Evolutionary conservation across 2,888 invertebrate genomes (phyloP), one percentile per base, ranked within the genome.

Genomic region (Zygaena filipendulae): DNA sequence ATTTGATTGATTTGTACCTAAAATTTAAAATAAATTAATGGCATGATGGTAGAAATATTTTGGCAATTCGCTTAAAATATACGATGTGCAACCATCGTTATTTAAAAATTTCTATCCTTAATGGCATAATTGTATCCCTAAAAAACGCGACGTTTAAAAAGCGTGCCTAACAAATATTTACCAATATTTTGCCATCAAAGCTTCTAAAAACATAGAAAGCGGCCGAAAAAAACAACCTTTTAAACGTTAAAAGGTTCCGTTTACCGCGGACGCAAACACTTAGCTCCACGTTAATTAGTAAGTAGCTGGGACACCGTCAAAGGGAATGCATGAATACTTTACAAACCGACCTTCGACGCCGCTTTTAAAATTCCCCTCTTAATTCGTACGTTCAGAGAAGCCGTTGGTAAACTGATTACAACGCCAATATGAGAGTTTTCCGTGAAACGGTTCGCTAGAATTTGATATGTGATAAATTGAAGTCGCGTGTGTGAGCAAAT

Each of bases 281-380:
- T 79, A 77, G 64, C 67, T 62, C 54, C 63, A 58, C 61, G 63
- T 77, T 79, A 79, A 79, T 79, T 79, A 77, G 62, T 75, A 79
- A 77, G 77, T 75, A 77, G 75, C 71, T 56, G 58, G 57, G 59
- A 64, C 72, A 61, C 50, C 68, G 69, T 75, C 75, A 81, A 81
- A 80, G 80, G 68, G 81, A 81, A 80, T 80, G 72, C 67, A 70
- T 75, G 79, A 79, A 74, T 77, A 77, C 77, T 75, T 71, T 52
- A 55, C 50, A 54, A 62, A 61, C 60, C 64, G 53, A 66, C 64
- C 67, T 66, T 64, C 54, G 52, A 52, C 62, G 60, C 58, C 45
- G 75, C 74, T 77, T 77, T 79, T 72, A 77, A 77, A 77, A 72
- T 61, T 57, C 67, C 70, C 63, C 66, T 53, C 64, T 66, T 68